Evolutionary conservation across 2,888 invertebrate species (phyloP), one percentile per base, ranked within the genome.

Genomic region (Spisula solida): DNA sequence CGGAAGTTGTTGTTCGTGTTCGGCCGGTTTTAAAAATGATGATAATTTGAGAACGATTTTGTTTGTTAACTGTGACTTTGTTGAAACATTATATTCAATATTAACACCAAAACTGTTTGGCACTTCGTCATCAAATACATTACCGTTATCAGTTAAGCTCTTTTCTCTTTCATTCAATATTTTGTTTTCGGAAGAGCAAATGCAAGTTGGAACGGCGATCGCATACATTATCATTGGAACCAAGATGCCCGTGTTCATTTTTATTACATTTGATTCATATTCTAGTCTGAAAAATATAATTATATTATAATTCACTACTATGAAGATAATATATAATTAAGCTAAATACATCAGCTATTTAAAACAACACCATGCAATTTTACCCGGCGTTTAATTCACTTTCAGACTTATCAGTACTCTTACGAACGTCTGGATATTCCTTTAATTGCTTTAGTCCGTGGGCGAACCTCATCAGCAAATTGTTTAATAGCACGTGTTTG

Each of bases 1-100:
- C 29, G 95, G 95, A 6, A 94, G 91, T 34, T 94, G 93, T 41
- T n/a, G 78, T n/a, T 56, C 75, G 0, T 25, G 60, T 12, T 25
- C 31, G 2, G 41, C 8, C 4, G 41, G 41, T 25, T 66, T 47
- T 41, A 47, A 34, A 82, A 25, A 29, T 16, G 75, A 25, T 6
- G 18, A 2, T 12, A 29, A 14, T 14, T 29, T 70, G 29, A 31
- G 70, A 70, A 70, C 29, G 29, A n/a, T 66, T 25, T 75, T 31
- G 31, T 75, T 25, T n/a, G n/a, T 34, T 34, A 10, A 8, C 18
- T 34, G 14, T 16, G 41, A 8, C 41, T 5, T 5, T 41, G 41
- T 41, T 41, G 41, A 41, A 41, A 5, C 41, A 41, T 41, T 41
- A 41, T 41, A 41, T 41, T 41, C 41, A 41, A 2, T 8, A 41